phyloP scores from a whole-genome alignment of 2,888 invertebrate genomes.

The Agrotis ipsilon region DNA sequence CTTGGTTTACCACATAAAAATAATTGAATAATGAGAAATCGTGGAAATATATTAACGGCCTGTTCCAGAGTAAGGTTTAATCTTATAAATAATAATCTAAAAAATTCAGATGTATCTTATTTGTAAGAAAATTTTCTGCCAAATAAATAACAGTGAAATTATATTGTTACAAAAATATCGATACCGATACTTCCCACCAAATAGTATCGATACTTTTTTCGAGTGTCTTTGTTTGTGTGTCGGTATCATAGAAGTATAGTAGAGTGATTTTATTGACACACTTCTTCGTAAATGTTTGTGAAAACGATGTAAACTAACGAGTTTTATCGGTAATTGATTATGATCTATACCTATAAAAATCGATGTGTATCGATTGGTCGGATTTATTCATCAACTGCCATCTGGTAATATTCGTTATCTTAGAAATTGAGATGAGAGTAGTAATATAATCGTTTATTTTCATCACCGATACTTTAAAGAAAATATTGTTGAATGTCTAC shows the following conservation, averaged over 20 bases:
- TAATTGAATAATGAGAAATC: too few relatives aligned
- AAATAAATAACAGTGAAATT: not conserved
- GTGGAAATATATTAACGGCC: not conserved
- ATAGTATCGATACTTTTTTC: constrained; percentile 6
- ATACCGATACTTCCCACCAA: not conserved
- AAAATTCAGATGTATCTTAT: not conserved
- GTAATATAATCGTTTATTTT: not conserved
- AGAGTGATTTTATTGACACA: constrained; percentile 45
- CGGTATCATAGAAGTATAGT: constrained; percentile 41
- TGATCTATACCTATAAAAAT: constrained; percentile 54
- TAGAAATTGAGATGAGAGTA: not conserved
- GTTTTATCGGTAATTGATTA: constrained; percentile 54
- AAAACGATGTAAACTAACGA: constrained; percentile 45
- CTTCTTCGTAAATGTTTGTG: constrained; percentile 46
- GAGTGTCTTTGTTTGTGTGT: constrained; percentile 22
- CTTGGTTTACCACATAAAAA: too few relatives aligned
- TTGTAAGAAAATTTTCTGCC: not conserved
- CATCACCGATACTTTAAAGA: not conserved
- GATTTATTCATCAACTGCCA: constrained; percentile 14
- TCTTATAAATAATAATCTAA: not conserved
- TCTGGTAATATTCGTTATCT: constrained; percentile 11
- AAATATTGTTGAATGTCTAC: too few relatives aligned
- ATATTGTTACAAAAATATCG: not conserved
- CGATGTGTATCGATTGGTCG: constrained; percentile 26
- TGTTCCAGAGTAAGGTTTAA: not conserved